Evolutionary conservation across 2,888 invertebrate genomes (phyloP), one percentile per base, ranked within the genome.

Genomic region (Byasa hedistus): DNA sequence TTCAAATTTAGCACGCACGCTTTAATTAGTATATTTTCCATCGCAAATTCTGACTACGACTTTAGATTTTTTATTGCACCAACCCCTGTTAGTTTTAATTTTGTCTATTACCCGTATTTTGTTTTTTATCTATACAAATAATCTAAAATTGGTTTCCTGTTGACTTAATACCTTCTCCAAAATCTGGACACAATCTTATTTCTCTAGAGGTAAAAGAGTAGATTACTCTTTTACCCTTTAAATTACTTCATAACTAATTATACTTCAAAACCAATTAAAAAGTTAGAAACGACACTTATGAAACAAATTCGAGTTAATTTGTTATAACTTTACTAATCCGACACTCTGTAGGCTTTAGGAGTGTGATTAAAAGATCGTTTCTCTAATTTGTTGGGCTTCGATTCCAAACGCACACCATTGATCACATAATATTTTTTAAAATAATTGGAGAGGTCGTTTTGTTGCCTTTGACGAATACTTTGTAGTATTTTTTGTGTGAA

Each of bases 161-260:
- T n/a, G 21, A 52, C 5, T 52, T 5, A 52, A 1, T 21, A 19
- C 52, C 17, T 3, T 55, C 5, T 55, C 3, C 17, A 23, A 39
- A 39, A 55, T 55, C 32, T 32, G 39, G 55, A 61, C 54, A 61
- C 44, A 55, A 22, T n/a, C 61, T 22, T n/a, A 52, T 21, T 52
- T 52, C 21, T 52, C 52, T 52, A 21, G 52, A 21, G 52, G 17
- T 17, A 44, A 44, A 44, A 19, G 19, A 15, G 15, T 19, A 54
- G 36, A 55, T 55, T 44, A 54, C 55, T 39, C 39, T 23, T 44
- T 23, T 32, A 24, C 24, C 12, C 8, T 52, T 21, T n/a, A 21
- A 63, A 56, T 27, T 61, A 61, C 61, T 61, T 57, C 48, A 57
- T 56, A 63, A 63, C 56, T 57, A 57, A 63, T 63, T 63, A 63